Base-by-base conservation (phyloP, 2,113 vertebrate species). In the Eretmodus cyanostictus region DNA sequence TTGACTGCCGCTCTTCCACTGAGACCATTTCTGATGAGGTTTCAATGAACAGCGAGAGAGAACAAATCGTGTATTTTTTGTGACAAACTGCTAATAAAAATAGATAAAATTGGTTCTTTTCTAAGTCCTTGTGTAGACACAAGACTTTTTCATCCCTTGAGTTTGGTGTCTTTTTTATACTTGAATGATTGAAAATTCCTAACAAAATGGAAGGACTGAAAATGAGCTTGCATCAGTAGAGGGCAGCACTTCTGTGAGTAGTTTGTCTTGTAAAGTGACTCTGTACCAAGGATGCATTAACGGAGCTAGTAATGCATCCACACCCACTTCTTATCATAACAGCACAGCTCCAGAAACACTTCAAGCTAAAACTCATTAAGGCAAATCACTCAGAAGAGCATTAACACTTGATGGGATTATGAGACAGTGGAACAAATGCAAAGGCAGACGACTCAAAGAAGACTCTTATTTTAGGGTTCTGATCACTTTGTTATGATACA, bases 11-110 rank as follows among this genome's bases (percentile, higher is more conserved):
- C 16, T 63, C 59, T 63, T 63, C 59, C 31, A 36, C 59, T 63
- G 31, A 63, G 31, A 36, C 31, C 29, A 7, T 63, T 63, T 36
- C 59, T 36, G 59, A 7, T 63, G 59, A 36, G 9, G 59, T 63
- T 7, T 63, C 59, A 0, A 19, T 34, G 29, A 63, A 36, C 31
- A 34, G 16, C 1, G 1, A 63, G 9, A 63, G 0, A 63, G 31
- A 63, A 36, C 61, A 66, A 66, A 66, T 66, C 17, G 0, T 66
- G 31, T n/a, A 36, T 61, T 66, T 66, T 38, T n/a, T 38, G 61
- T 66, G 61, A 66, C 17, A 63, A 34, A 36, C 16, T 63, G 59
- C 59, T 6, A 63, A 63, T 63, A 34, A 63, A 36, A 34, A 63
- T 63, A 19, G 59, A 16, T 63, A 34, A 63, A 63, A 36, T 19